Percentiles rank a stretch among this genome's conserved stretches.
Evolutionary conservation across 1,140 invertebrate genomes (phyloP).

Genomic region (Tetramorium parvispinum): DNA sequence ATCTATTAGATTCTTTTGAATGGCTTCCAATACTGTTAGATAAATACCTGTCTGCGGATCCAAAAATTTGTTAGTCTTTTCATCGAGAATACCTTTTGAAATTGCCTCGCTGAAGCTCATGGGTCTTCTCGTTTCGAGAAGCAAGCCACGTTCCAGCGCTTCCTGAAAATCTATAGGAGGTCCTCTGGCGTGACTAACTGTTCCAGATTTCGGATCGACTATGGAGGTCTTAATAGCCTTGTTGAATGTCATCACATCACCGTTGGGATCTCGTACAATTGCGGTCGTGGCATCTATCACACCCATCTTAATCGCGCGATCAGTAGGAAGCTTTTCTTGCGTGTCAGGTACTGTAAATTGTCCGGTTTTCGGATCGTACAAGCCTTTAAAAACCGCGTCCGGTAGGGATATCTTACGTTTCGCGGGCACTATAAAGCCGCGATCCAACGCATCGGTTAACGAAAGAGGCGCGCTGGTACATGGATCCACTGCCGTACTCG

Average conservation of each 20-base stretch:
- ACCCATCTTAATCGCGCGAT: slow-evolving; percentile 91
- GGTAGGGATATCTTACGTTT: slow-evolving; percentile 93
- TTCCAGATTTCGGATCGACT: slow-evolving; percentile 91
- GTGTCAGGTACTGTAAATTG: slow-evolving; percentile 90
- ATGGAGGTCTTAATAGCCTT: slow-evolving; percentile 92
- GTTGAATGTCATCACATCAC: slow-evolving; percentile 92
- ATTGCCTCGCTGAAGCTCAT: slow-evolving; percentile 94
- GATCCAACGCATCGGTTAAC: slow-evolving; percentile 92
- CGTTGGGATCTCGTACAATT: slow-evolving; percentile 85
- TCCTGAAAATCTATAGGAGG: slow-evolving; percentile 93
- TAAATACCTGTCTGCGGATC: slow-evolving; percentile 92
- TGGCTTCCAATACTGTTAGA: slow-evolving; percentile 91
- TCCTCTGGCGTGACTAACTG: slow-evolving; percentile 87
- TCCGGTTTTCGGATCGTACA: slow-evolving; percentile 91
- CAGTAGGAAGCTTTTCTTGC: slow-evolving; percentile 91
- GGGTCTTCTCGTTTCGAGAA: slow-evolving; percentile 92
- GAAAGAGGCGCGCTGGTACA: slow-evolving; percentile 90
- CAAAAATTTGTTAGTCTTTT: slow-evolving; percentile 91
- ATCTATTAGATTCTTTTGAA: slow-evolving; percentile 91
- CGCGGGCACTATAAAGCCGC: slow-evolving; percentile 92
- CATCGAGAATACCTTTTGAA: slow-evolving; percentile 93
- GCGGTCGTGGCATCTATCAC: slow-evolving; percentile 93
- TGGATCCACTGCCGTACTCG: slow-evolving; percentile 92
- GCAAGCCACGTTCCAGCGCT: slow-evolving; percentile 93
- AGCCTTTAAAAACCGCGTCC: slow-evolving; percentile 95